These are phyloP conservation scores for Diaphora mendica DNA, from an alignment of 2,888 invertebrate genomes.

Conservation along the genomic window DNA sequence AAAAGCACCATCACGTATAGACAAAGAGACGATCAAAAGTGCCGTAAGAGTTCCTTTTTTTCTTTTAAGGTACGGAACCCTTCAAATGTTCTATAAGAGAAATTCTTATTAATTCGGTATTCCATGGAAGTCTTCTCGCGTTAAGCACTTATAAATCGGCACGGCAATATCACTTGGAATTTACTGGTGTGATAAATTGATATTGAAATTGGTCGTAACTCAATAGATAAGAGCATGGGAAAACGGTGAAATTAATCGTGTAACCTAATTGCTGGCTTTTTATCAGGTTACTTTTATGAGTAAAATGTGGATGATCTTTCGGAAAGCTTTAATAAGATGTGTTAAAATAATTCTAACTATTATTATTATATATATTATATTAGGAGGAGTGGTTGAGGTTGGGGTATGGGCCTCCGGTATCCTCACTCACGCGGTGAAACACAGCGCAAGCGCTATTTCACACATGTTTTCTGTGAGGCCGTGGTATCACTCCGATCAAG, in stretches of 20 bases:
- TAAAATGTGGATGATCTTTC: neutral
- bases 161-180: conserved; percentile 47
- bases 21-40: neutral
- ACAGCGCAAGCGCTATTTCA: too few species aligned
- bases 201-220: conserved; percentile 57
- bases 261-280: conserved; percentile 39
- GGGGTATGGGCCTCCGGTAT: too few species aligned
- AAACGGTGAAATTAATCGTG: conserved; percentile 48
- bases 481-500: too few species aligned
- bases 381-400: too few species aligned
- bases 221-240: conserved; percentile 51
- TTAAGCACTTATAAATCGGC: conserved; percentile 47
- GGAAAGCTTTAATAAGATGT: neutral
- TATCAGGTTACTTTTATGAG: conserved; percentile 4
- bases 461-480: too few species aligned
- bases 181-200: conserved; percentile 56
- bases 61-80: neutral
- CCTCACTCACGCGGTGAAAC: too few species aligned
- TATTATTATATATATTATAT: too few species aligned
- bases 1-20: neutral
- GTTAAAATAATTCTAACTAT: too few species aligned
- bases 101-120: conserved; percentile 33
- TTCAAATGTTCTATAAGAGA: conserved; percentile 10
- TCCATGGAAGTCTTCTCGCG: conserved; percentile 25
- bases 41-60: neutral